phyloP scores from a whole-genome alignment of 2,888 invertebrate genomes.

The Dryococelus australis region DNA sequence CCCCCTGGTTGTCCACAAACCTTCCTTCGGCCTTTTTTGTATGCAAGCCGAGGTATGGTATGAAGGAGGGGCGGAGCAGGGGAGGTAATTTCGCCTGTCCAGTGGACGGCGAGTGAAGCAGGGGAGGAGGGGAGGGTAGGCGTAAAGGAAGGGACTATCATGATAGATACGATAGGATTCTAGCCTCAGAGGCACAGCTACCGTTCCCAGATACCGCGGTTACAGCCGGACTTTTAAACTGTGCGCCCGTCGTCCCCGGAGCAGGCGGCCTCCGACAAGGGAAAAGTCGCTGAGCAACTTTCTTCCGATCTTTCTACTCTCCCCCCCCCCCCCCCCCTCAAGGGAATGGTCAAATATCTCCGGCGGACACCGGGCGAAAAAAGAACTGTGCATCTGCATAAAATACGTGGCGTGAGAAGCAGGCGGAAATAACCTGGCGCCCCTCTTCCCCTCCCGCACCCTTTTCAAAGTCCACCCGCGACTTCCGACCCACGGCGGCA shows the following conservation, averaged over 20 bases:
- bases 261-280: not conserved
- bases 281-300: not conserved
- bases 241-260: not conserved
- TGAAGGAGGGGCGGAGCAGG: slow-evolving; percentile 31
- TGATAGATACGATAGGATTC: slow-evolving; percentile 44
- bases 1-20: not conserved
- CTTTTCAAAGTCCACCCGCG: too few species aligned
- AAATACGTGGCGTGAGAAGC: not conserved
- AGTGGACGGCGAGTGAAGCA: not conserved
- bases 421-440: not conserved
- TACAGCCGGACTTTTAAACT: slow-evolving; percentile 20
- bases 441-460: too few species aligned
- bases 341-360: too few species aligned
- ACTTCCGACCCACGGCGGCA: too few species aligned
- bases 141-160: slow-evolving; percentile 37
- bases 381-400: not conserved
- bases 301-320: not conserved
- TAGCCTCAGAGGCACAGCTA: slow-evolving; percentile 40
- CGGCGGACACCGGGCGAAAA: not conserved
- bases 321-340: not conserved
- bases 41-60: slow-evolving; percentile 32
- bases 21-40: slow-evolving; percentile 29
- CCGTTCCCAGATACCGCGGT: slow-evolving; percentile 40
- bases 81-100: slow-evolving; percentile 34
- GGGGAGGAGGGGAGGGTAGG: slow-evolving; percentile 22